Evolutionary conservation across 2,797 vertebrate genomes (phyloP), one percentile per base, ranked within the genome.

Genomic region (Neosalanx taihuensis): DNA sequence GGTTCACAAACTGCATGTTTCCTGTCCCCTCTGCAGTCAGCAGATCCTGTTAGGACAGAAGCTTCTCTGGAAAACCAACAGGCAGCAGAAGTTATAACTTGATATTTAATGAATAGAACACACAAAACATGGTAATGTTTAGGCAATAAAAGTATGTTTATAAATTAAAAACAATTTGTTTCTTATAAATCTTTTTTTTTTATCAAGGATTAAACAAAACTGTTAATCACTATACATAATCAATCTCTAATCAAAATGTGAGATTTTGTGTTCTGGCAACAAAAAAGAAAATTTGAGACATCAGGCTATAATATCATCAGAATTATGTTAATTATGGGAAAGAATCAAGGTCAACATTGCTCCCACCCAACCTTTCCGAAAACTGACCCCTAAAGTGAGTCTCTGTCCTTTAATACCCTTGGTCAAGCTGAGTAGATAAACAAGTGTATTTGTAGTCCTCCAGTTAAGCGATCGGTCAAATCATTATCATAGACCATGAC

Each of bases 121-220:
- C 66, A 78, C 76, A 69, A 31, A 76, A 33, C 30, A 67, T 20
- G 41, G 17, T 70, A 10, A 65, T 51, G 17, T 69, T 79, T 80
- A 77, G 76, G 78, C 82, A 85, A 85, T 85, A 88, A 86, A 86
- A 86, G 85, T 84, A 87, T 86, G 80, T 88, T 88, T 88, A 88
- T 88, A 88, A 88, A 88, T 88, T 88, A 88, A 87, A 84, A 88
- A 84, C 73, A 72, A 72, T 83, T 78, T 80, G 71, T 61, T 73
- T 69, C 67, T 74, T 79, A 81, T 84, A 81, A 83, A 85, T 85
- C 81, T 73, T 83, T 26, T 26, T 26, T 26, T 26, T 81, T 77
- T 85, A 80, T 79, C 82, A 73, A 78, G 77, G 79, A 83, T 81
- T 80, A 81, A 82, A 81, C 29, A 66, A 62, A 79, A 77, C 67